Base-by-base conservation (phyloP, 92 coral and sea anemone genomes). In the Palythoa heliodiscus region DNA sequence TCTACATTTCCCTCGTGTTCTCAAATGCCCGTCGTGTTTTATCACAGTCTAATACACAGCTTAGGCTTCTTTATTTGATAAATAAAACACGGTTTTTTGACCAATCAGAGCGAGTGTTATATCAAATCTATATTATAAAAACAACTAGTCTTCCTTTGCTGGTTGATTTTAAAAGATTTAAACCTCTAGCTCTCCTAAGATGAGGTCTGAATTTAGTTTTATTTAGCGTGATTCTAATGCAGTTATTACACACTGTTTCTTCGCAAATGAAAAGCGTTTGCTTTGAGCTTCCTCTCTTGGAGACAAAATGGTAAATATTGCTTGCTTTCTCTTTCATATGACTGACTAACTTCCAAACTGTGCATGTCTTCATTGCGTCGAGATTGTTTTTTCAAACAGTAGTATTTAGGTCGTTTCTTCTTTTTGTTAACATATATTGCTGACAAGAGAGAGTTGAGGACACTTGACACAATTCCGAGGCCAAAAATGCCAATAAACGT, bases 341-440 rank as follows among this genome's bases (percentile, higher is more conserved):
- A 29, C 6, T 43, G n/a, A 22, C 3, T n/a, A n/a, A 43, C 58
- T 16, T 64, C 16, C 63, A 80, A 0, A 22, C 20, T 24, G 48
- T 29, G 35, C 35, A 29, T 29, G 35, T 37, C 64, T 43, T 11
- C 17, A 4, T 11, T 63, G 5, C 48, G 61, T 66, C 37, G 73
- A 8, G 14, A 16, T 39, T 43, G 6, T 5, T 64, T 80, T 19
- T 25, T 14, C 15, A 80, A 66, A 11, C 60, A 22, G 14, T 15
- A 64, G 12, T 6, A 17, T 40, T 64, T 5, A 16, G 6, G 22
- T 22, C 38, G 16, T 60, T 60, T 78, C 75, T 67, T 67, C 15
- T 64, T 80, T 24, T 16, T 80, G 47, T 80, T 80, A 19, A 73
- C 84, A 8, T 48, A 80, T 14, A 80, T 67, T 40, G 84, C 84